Base-by-base conservation (phyloP, 2,113 vertebrate genomes). In the Eublepharis macularius region DNA sequence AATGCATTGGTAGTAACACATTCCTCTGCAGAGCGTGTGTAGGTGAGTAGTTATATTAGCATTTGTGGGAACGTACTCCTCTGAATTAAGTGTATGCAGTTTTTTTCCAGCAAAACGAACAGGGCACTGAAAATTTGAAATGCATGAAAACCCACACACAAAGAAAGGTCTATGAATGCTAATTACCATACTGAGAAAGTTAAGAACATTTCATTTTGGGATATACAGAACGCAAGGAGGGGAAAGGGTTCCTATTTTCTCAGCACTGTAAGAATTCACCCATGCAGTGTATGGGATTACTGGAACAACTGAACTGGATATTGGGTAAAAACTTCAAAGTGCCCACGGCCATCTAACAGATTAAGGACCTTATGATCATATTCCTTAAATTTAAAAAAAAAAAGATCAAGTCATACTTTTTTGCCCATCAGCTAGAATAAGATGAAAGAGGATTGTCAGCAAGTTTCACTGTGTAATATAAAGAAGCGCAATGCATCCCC, bases 181-280 rank as follows among this genome's bases (percentile, higher is more conserved):
- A 81, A 84, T 81, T 84, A 17, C 43, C 0, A n/a, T 34, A 79
- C 24, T 82, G 70, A 73, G 47, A 82, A 4, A 74, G 12, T 16
- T 82, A 84, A 51, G 84, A 86, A 82, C 4, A 4, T 6, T 85
- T 80, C 57, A 19, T n/a, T 81, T 51, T 13, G 2, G 36, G 88
- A 87, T 75, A 89, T 36, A 88, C n/a, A 90, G 73, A 54, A 16
- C 90, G 68, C 12, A 65, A 86, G 19, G 57, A 36, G 29, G n/a
- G 47, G 80, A 0, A 11, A 19, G 32, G 24, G 43, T 80, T 47
- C 75, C 10, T 0, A 0, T 29, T 60, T 89, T 76, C n/a, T 68
- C 75, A 72, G 75, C 41, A 29, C 57, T 79, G 19, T 45, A 12
- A 26, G 77, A 87, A 43, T 1, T 0, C 36, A 78, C 19, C 17